Conservation (phyloP, 2,888 invertebrate species). For the Parasteatoda lunata region DNA sequence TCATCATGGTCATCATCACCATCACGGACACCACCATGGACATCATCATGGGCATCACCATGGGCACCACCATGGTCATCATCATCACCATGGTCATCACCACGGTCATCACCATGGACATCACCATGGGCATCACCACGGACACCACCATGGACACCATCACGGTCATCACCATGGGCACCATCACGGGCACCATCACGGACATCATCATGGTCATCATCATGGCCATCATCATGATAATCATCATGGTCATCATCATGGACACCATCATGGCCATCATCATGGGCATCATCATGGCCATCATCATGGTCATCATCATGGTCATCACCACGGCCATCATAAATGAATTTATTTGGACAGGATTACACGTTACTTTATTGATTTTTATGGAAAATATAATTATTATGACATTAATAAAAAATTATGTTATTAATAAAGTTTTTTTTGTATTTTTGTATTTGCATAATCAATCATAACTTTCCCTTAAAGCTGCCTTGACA, state of each 20-base stretch:
- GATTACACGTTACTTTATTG: too few relatives aligned
- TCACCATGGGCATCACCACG: slow-evolving; percentile 38
- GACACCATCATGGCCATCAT: slow-evolving; percentile 10
- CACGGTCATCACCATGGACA: slow-evolving; percentile 44
- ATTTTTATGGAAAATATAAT: too few relatives aligned
- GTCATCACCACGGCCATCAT: slow-evolving; percentile 37
- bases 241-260: slow-evolving; percentile 8
- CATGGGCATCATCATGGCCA: slow-evolving; percentile 13
- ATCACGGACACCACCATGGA: slow-evolving; percentile 35
- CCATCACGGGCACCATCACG: slow-evolving; percentile 7
- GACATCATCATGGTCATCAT: slow-evolving; percentile 8
- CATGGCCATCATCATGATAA: slow-evolving; percentile 6
- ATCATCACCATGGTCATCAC: slow-evolving; percentile 41
- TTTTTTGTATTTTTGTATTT: too few relatives aligned
- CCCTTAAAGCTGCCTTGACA: too few relatives aligned
- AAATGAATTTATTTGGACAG: background rate
- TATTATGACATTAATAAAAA: too few relatives aligned
- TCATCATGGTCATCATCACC: slow-evolving; percentile 59
- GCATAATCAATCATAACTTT: too few relatives aligned
- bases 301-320: slow-evolving; percentile 20
- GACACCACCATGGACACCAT: slow-evolving; percentile 35
- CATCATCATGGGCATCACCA: slow-evolving; percentile 34
- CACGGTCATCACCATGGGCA: slow-evolving; percentile 45
- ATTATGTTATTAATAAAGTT: too few relatives aligned
- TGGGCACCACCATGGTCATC: slow-evolving; percentile 31